Conservation (phyloP, 1,140 invertebrate species). For the Drosophila elegans region DNA sequence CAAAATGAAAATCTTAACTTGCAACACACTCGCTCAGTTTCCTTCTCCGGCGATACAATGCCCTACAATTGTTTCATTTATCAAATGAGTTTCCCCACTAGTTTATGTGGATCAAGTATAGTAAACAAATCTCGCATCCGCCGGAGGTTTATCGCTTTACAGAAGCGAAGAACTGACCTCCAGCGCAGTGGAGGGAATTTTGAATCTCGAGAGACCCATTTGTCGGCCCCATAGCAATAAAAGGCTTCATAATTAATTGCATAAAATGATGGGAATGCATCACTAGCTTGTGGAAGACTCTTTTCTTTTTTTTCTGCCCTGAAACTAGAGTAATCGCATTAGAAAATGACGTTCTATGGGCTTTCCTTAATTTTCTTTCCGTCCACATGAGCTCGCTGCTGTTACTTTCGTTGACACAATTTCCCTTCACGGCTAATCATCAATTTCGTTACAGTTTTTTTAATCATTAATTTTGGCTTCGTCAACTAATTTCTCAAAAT, state of each 20-base stretch:
- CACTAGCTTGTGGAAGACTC: conserved; percentile 4
- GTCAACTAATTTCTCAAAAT: conserved; percentile 28
- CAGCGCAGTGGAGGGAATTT: conserved; percentile 12
- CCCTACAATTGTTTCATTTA: conserved; percentile 62
- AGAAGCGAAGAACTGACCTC: conserved; percentile 35
- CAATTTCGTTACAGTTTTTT: conserved; percentile 41
- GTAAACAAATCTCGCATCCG: conserved; percentile 52
- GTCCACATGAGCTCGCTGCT: conserved; percentile 21
- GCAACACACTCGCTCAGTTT: conserved; percentile 48
- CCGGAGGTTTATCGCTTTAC: conserved; percentile 21
- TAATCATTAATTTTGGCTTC: conserved; percentile 32
- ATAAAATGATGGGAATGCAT: conserved; percentile 25
- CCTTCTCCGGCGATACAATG: conserved; percentile 27
- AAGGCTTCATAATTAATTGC: conserved; percentile 22
- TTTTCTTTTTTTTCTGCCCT: conserved; percentile 5
- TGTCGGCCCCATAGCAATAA: conserved; percentile 19
- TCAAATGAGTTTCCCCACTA: conserved; percentile 59
- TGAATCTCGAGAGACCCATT: conserved; percentile 12
- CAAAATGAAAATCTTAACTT: conserved; percentile 53
- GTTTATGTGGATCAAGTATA: conserved; percentile 13
- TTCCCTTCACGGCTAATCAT: conserved; percentile 56
- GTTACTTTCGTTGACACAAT: conserved; percentile 79
- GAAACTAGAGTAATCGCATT: conserved; percentile 52
- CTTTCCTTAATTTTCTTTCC: neutral
- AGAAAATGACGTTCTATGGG: conserved; percentile 3